phyloP scores from a whole-genome alignment of 2,888 invertebrate genomes.

The Psylliodes chrysocephalus region DNA sequence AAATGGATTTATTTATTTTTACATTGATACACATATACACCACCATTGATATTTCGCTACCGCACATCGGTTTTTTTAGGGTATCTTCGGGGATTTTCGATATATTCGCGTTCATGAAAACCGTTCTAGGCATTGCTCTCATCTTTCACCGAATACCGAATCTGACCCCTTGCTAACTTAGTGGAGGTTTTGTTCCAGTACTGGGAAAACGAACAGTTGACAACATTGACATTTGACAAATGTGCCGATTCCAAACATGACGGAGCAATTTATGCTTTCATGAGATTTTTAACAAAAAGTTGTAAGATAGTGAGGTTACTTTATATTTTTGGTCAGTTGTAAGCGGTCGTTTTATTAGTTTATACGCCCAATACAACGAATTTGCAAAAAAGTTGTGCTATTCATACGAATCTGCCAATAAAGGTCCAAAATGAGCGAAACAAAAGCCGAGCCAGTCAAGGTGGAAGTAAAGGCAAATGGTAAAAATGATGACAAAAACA shows the following conservation, averaged over 20 bases:
- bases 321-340: neutral
- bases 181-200: too few species aligned
- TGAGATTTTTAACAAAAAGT: neutral
- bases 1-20: constrained; percentile 47
- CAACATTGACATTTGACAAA: constrained; percentile 11
- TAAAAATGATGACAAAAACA: constrained; percentile 61
- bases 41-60: constrained; percentile 48
- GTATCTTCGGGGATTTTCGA: constrained; percentile 5
- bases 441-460: constrained; percentile 55
- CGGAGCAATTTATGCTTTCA: constrained; percentile 31
- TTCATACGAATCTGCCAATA: neutral
- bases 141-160: too few species aligned
- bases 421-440: constrained; percentile 48
- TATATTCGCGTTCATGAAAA: constrained; percentile 2
- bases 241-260: constrained; percentile 28
- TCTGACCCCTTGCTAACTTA: too few species aligned
- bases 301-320: constrained; percentile 10
- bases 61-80: constrained; percentile 6
- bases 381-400: neutral
- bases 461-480: constrained; percentile 56
- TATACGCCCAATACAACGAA: neutral
- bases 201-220: too few species aligned
- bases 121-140: too few species aligned
- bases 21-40: constrained; percentile 42
- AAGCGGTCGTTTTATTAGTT: neutral